Percentiles rank a stretch among this genome's conserved stretches.
These are phyloP conservation scores for Calidris pygmaea DNA, from an alignment of 2,113 vertebrate species.

Conservation along the genomic window DNA sequence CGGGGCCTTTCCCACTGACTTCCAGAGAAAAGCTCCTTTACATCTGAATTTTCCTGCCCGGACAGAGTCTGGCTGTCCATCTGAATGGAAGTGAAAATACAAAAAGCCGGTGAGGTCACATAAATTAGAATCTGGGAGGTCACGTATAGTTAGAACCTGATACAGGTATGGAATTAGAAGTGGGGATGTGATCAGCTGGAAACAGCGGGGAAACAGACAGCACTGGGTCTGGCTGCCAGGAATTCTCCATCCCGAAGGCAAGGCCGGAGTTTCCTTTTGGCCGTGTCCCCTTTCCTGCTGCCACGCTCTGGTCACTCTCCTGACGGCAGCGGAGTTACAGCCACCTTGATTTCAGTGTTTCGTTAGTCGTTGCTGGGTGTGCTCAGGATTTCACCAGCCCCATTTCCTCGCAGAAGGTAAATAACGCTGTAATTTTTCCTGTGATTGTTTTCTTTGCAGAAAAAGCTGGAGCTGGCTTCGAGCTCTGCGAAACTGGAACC, in stretches of 20 bases:
- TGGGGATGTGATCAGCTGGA: not conserved
- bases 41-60: not conserved
- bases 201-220: not conserved
- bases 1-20: not conserved
- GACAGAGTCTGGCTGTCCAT: not conserved
- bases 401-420: not conserved
- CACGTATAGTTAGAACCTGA: not conserved
- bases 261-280: not conserved
- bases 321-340: fast-evolving
- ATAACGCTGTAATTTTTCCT: fast-evolving
- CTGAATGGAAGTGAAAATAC: not conserved
- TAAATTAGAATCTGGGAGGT: not conserved
- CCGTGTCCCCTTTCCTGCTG: not conserved
- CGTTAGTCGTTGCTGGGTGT: not conserved
- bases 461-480: slow-evolving; percentile 60
- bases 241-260: not conserved
- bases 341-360: not conserved
- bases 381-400: not conserved
- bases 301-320: fast-evolving
- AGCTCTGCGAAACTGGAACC: slow-evolving; percentile 20
- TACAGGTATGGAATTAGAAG: fast-evolving
- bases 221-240: not conserved
- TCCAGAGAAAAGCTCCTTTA: not conserved
- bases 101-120: not conserved
- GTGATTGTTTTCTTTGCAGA: slow-evolving; percentile 40